Evolutionary conservation across 1,140 invertebrate genomes (phyloP), one percentile per base, ranked within the genome.

Genomic region (Polypedilum pembai): DNA sequence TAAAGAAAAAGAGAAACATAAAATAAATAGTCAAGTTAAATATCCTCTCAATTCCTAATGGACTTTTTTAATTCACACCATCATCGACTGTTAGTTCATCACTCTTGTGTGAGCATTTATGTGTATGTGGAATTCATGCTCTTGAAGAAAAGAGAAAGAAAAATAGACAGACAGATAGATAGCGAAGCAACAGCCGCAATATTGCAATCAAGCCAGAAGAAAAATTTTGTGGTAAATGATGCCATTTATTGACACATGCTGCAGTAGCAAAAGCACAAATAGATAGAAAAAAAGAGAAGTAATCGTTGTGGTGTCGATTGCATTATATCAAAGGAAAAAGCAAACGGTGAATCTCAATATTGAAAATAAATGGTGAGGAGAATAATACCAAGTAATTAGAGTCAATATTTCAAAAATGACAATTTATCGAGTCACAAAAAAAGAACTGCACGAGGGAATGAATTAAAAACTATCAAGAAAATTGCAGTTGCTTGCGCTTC

Each of bases 61-160:
- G 65, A 69, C 65, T 69, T 69, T 69, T 69, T 69, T 18, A 69
- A 69, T 69, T 69, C 65, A 69, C 65, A 69, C 65, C 65, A 69
- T 69, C 65, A 7, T 20, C 17, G 17, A 18, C 20, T 10, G 24
- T 33, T 33, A 33, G 24, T 33, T 33, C 24, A 33, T 33, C 24
- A 33, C 24, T 33, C 24, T 33, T 33, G 24, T 33, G 24, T 33
- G 24, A 12, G 45, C 45, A 56, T 15, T 56, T 56, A 45, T 45
- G 45, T 56, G 45, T 56, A 45, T 45, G 45, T 56, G 45, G 45
- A 69, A 18, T 18, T 69, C 65, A 20, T 18, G 5, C 24, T n/a
- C n/a, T 33, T 33, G 5, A 69, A 69, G 8, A 69, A 18, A 69
- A 69, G 20, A 69, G 45, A 69, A 20, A 20, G 7, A 18, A 21